Evolutionary conservation across 2,888 invertebrate species (phyloP).

Genomic region (Cosmia trapezina): DNA sequence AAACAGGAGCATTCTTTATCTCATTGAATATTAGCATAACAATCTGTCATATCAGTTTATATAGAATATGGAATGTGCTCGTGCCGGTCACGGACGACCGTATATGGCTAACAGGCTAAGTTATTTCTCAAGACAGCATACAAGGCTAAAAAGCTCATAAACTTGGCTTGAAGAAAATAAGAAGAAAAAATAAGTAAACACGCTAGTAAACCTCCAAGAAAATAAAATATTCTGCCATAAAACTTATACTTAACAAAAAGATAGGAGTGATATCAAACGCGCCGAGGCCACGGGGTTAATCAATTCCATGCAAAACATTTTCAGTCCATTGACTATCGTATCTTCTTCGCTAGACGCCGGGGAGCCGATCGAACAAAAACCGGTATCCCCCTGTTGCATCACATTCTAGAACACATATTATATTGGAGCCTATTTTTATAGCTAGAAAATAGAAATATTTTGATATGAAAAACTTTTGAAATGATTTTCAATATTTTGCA

Average conservation of each 20-base stretch:
- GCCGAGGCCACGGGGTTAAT: constrained; percentile 75
- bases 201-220: constrained; percentile 29
- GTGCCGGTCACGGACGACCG: constrained; percentile 38
- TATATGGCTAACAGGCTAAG: constrained; percentile 14
- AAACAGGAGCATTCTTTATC: constrained; percentile 79
- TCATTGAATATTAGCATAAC: constrained; percentile 72
- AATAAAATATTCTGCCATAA: constrained; percentile 44
- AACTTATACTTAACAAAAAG: constrained; percentile 50
- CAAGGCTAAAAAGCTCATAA: constrained; percentile 12
- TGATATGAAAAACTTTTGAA: constrained; percentile 14
- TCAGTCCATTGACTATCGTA: constrained; percentile 81
- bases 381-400: constrained; percentile 82
- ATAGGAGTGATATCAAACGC: constrained; percentile 66
- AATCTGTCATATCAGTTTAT: constrained; percentile 52
- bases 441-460: constrained; percentile 26
- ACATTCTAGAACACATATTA: constrained; percentile 77
- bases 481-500: constrained; percentile 66
- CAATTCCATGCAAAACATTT: constrained; percentile 80
- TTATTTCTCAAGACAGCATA: constrained; percentile 32
- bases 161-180: neutral
- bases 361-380: constrained; percentile 85
- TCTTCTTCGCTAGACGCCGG: constrained; percentile 82
- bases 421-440: constrained; percentile 37
- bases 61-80: constrained; percentile 40
- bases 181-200: constrained; percentile 15